Percentiles rank a stretch among this genome's conserved stretches.
phyloP scores from a whole-genome alignment of 2,888 invertebrate genomes.

The Andricus curvator region DNA sequence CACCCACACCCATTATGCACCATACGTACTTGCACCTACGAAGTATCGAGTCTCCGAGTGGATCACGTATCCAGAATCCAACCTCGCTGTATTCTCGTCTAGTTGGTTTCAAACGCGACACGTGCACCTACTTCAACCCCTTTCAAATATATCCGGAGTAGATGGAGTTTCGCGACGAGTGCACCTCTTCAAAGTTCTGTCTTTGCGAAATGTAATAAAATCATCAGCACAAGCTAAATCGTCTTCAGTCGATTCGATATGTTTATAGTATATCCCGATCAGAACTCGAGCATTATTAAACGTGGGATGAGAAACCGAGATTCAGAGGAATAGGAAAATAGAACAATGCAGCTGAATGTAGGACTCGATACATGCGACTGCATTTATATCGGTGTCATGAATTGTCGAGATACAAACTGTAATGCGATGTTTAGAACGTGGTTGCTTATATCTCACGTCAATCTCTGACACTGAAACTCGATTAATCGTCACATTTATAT shows the following conservation, averaged over 20 bases:
- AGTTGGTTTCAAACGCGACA: conserved; percentile 19
- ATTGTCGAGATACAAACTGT: conserved; percentile 36
- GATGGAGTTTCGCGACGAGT: not conserved
- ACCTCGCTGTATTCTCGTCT: not conserved
- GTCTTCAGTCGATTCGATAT: not conserved
- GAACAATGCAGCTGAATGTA: conserved; percentile 35
- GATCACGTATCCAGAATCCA: conserved; percentile 28
- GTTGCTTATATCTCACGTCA: conserved; percentile 40
- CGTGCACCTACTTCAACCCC: conserved; percentile 36
- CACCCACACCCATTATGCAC: conserved; percentile 24
- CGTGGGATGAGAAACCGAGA: conserved; percentile 21
- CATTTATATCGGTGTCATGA: conserved; percentile 31
- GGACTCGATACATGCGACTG: conserved; percentile 18
- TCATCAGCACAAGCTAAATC: not conserved
- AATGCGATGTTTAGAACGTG: conserved; percentile 30
- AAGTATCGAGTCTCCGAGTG: conserved; percentile 37
- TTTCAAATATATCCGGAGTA: conserved; percentile 4
- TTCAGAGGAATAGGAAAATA: conserved; percentile 18
- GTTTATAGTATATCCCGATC: not conserved
- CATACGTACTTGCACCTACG: conserved; percentile 27
- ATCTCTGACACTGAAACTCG: conserved; percentile 36
- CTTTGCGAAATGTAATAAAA: conserved; percentile 14
- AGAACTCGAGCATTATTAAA: conserved; percentile 1
- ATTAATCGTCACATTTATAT: conserved; percentile 34
- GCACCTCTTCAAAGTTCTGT: conserved; percentile 11